Conservation (phyloP, 2,797 vertebrate species). For the Micrastur ruficollis region DNA sequence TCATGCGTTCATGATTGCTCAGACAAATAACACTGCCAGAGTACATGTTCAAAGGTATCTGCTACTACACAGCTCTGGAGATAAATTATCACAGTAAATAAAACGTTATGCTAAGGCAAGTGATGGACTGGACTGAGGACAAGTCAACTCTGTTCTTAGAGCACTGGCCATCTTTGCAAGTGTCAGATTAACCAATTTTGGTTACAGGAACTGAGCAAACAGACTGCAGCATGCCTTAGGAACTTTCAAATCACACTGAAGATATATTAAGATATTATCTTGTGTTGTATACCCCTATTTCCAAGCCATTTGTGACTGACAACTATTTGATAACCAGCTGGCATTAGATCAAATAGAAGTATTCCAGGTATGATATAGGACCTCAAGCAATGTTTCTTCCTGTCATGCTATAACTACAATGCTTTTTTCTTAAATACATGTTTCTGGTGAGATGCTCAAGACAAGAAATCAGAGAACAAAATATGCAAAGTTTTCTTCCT, state of each 20-base stretch:
- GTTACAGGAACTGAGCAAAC: neutral
- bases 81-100: neutral
- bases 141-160: neutral
- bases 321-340: neutral
- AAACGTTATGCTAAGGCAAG: neutral
- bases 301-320: neutral
- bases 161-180: neutral
- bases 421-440: neutral
- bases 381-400: neutral
- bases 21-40: neutral
- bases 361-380: neutral
- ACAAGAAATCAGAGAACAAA: neutral
- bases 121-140: neutral
- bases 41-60: neutral
- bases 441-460: neutral
- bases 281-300: neutral
- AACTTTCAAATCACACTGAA: neutral
- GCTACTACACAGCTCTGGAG: neutral
- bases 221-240: neutral
- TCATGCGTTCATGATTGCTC: neutral
- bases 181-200: neutral
- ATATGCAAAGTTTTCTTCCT: neutral
- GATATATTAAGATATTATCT: neutral
- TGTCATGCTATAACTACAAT: neutral
- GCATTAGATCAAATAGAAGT: neutral